phyloP scores from a whole-genome alignment of 2,888 invertebrate species.

The Dendrolimus pini region DNA sequence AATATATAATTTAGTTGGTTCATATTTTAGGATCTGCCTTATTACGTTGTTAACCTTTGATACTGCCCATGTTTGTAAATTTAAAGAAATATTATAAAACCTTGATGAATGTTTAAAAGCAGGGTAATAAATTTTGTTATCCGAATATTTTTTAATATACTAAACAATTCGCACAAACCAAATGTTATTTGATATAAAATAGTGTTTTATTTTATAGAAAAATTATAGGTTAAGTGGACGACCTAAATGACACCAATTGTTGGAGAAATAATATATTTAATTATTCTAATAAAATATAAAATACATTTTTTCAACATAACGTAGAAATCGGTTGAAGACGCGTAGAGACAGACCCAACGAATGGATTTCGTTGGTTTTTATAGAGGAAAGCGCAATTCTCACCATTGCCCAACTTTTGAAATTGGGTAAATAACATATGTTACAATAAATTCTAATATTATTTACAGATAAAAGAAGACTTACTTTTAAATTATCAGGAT shows the following conservation, averaged over 20 bases:
- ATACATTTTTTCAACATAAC: constrained; percentile 12
- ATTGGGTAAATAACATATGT: no score
- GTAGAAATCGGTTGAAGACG: neutral
- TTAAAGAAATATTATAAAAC: neutral
- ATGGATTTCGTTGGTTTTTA: no score
- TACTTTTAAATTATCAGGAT: no score
- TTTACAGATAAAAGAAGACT: no score
- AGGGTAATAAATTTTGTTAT: neutral
- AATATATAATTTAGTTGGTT: no score
- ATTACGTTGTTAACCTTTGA: neutral
- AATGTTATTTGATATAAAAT: constrained; percentile 2
- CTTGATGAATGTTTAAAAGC: neutral
- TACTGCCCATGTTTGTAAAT: neutral
- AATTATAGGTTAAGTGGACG: constrained; percentile 30
- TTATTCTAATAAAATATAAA: constrained; percentile 6
- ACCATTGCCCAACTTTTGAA: no score
- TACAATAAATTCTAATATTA: no score
- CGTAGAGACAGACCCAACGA: no score
- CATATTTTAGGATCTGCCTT: neutral
- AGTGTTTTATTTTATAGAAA: constrained; percentile 6
- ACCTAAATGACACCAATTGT: constrained; percentile 57
- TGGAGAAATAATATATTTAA: constrained; percentile 16
- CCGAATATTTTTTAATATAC: neutral
- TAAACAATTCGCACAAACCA: constrained; percentile 2
- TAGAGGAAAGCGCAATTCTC: no score